Evolutionary conservation across 1,140 invertebrate species (phyloP).

Genomic region (Hestina assimilis): DNA sequence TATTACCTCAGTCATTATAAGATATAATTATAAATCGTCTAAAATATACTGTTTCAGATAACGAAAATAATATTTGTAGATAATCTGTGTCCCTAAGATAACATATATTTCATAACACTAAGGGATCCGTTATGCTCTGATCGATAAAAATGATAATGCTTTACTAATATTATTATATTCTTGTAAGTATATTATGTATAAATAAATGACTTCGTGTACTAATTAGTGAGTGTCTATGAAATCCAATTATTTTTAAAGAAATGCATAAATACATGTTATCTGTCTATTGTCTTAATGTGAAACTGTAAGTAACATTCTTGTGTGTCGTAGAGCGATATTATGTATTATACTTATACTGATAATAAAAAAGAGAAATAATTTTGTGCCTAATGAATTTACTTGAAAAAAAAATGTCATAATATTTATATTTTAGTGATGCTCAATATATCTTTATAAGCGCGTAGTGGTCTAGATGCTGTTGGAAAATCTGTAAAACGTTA

Average conservation of each 20-base stretch:
- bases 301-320: constrained; percentile 58
- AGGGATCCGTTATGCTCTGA: constrained; percentile 64
- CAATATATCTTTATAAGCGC: constrained; percentile 70
- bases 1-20: constrained; percentile 60
- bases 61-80: constrained; percentile 66
- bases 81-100: constrained; percentile 64
- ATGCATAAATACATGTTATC: constrained; percentile 61
- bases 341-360: constrained; percentile 49
- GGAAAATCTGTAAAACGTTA: constrained; percentile 45
- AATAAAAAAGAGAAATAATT: constrained; percentile 60
- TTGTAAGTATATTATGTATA: constrained; percentile 77
- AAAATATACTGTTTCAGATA: constrained; percentile 63
- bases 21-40: constrained; percentile 57
- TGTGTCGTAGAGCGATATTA: constrained; percentile 65
- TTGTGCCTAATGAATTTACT: constrained; percentile 74
- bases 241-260: constrained; percentile 66
- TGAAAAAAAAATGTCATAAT: constrained; percentile 57
- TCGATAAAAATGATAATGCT: constrained; percentile 68
- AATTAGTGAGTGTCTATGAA: constrained; percentile 74
- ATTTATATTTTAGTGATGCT: constrained; percentile 74
- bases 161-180: constrained; percentile 77
- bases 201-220: constrained; percentile 65
- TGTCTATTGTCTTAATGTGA: constrained; percentile 56
- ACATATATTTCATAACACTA: constrained; percentile 42
- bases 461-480: constrained; percentile 69